These are phyloP conservation scores for Hydrolagus colliei DNA, from an alignment of 2,797 vertebrate species.

Conservation along the genomic window DNA sequence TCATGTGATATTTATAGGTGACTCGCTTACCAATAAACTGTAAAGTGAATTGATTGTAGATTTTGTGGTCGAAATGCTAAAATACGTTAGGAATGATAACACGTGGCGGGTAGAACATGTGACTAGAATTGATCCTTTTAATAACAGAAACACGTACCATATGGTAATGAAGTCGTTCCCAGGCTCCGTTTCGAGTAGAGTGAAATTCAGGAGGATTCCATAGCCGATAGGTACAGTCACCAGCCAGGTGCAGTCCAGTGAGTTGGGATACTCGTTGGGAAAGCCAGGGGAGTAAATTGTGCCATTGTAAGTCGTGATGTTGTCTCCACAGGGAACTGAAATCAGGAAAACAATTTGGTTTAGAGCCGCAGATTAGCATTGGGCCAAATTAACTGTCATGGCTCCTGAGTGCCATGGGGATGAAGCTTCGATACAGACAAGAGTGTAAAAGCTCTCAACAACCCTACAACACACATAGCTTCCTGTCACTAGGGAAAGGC, in stretches of 20 bases:
- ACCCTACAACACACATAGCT: not conserved
- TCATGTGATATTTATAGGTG: too few species aligned
- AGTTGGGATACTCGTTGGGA: conserved; percentile 84
- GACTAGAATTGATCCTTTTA: not conserved
- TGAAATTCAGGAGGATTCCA: conserved; percentile 86
- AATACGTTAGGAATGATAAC: too few species aligned
- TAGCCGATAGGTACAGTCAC: conserved; percentile 79
- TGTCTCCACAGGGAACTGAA: conserved; percentile 87
- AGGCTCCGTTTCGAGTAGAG: conserved; percentile 82
- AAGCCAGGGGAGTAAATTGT: conserved; percentile 92
- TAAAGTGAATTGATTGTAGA: too few species aligned
- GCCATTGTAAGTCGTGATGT: conserved; percentile 83
- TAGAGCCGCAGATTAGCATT: conserved; percentile 58
- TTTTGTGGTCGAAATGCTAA: too few species aligned
- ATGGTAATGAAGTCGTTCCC: conserved; percentile 89
- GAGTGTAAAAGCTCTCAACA: too few species aligned
- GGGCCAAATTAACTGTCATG: conserved; percentile 36
- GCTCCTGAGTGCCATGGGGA: not conserved
- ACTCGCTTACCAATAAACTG: too few species aligned
- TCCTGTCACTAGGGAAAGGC: too few species aligned
- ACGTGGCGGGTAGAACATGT: not conserved
- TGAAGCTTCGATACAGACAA: too few species aligned
- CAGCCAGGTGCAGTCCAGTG: conserved; percentile 87
- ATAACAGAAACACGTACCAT: conserved; percentile 68
- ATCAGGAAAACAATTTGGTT: conserved; percentile 44